A percentile compares a stretch with the other conserved stretches of the same genome.
Conservation (phyloP, 1,140 invertebrate genomes). For the Nephotettix cincticeps region DNA sequence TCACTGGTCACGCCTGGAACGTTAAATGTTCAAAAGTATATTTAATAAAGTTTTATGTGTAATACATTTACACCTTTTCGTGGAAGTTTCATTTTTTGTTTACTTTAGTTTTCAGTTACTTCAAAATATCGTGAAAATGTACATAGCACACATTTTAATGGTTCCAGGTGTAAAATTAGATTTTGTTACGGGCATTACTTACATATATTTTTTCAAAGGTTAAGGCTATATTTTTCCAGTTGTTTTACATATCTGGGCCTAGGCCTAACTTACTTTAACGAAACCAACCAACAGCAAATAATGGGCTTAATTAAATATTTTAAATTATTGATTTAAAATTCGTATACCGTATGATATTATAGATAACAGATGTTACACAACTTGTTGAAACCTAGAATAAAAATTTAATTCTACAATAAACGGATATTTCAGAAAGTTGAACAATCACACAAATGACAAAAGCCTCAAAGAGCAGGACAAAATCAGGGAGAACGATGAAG, state of each 20-base stretch:
- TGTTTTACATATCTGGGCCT: not conserved
- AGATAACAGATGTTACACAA: not conserved
- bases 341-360: not conserved
- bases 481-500: not conserved
- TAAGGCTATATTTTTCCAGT: not conserved
- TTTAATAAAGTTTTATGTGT: not conserved
- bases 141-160: not conserved
- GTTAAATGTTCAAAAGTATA: not conserved
- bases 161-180: not conserved
- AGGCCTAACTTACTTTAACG: not conserved
- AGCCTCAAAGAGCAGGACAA: not conserved
- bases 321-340: not conserved
- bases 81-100: not conserved
- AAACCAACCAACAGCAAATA: not conserved
- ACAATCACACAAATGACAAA: not conserved
- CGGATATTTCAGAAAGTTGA: not conserved
- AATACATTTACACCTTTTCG: not conserved
- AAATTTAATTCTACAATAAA: not conserved
- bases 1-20: not conserved
- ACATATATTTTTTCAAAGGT: not conserved
- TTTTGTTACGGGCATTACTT: not conserved
- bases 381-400: not conserved
- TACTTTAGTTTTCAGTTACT: not conserved
- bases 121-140: not conserved
- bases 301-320: not conserved